phyloP scores from a whole-genome alignment of 2,113 vertebrate genomes.

The Malaclemys terrapin region DNA sequence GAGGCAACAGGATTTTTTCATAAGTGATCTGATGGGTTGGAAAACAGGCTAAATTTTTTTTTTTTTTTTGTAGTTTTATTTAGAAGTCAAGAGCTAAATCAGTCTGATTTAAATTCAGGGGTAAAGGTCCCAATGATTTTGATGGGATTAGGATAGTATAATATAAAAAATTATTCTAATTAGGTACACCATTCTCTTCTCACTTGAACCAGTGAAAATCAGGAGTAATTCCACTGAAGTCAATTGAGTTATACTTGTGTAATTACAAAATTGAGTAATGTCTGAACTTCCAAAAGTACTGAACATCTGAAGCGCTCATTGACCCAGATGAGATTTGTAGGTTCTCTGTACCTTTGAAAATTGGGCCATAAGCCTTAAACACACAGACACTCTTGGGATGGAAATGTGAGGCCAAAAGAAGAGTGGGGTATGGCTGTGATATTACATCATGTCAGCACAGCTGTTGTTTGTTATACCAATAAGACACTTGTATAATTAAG shows the following conservation, averaged over 20 bases:
- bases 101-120: background rate
- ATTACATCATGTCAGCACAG: background rate
- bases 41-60: background rate
- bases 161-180: background rate
- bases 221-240: background rate
- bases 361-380: background rate
- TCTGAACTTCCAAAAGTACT: background rate
- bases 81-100: background rate
- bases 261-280: background rate
- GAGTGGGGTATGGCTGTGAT: background rate
- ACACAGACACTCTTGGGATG: background rate
- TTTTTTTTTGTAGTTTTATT: background rate
- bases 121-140: background rate
- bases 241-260: background rate
- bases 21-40: background rate
- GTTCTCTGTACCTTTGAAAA: background rate
- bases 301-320: background rate
- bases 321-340: background rate
- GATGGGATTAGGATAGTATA: background rate
- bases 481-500: no score
- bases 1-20: background rate
- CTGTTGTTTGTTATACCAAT: no score
- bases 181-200: background rate
- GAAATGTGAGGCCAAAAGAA: background rate
- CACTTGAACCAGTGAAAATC: background rate